Evolutionary conservation across 2,888 invertebrate genomes (phyloP).

Genomic region (Corbicula japonica): DNA sequence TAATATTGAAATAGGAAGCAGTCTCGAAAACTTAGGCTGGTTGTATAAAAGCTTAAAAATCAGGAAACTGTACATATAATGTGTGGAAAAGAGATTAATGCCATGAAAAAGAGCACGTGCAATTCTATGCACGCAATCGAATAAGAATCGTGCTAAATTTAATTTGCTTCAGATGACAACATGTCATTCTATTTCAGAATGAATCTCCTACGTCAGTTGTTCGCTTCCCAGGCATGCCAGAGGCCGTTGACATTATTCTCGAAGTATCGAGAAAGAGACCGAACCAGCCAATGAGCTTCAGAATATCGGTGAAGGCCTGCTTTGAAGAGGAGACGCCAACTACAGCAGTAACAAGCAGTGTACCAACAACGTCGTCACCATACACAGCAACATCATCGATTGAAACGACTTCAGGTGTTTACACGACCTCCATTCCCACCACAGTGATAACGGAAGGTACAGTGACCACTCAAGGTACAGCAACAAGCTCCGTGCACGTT

Average conservation of each 20-base stretch:
- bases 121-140: no score
- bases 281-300: slow-evolving; percentile 23
- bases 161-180: no score
- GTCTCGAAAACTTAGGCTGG: no score
- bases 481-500: neutral
- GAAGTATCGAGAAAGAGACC: slow-evolving; percentile 10
- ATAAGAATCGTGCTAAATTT: no score
- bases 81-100: no score
- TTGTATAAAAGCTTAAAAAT: no score
- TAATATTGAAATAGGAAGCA: no score
- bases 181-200: no score
- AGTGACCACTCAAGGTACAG: neutral
- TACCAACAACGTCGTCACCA: slow-evolving; percentile 23
- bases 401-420: neutral
- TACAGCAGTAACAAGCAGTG: neutral
- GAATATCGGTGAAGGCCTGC: slow-evolving; percentile 28
- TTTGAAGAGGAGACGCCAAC: slow-evolving; percentile 8
- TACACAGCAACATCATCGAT: neutral
- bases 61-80: no score
- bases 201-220: slow-evolving; percentile 4
- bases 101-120: no score
- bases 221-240: slow-evolving; percentile 22
- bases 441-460: neutral
- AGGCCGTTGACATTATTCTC: slow-evolving; percentile 27
- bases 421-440: neutral